These are phyloP conservation scores for Dufourea novaeangliae DNA, from an alignment of 1,140 invertebrate species.

Conservation along the genomic window DNA sequence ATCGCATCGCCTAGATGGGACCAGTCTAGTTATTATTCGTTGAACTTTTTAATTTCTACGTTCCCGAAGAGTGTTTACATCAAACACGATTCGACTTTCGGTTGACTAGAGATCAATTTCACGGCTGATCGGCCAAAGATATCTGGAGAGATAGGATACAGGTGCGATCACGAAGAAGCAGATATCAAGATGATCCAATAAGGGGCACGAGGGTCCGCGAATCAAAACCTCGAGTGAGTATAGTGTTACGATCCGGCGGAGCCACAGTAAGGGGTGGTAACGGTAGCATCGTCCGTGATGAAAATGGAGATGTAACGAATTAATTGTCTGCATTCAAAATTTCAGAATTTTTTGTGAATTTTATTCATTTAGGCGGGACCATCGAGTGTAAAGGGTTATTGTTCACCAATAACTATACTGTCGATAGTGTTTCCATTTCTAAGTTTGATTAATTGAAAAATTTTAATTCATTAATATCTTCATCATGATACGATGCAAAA, in stretches of 20 bases:
- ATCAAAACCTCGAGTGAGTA: slow-evolving; percentile 53
- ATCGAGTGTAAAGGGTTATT: no score
- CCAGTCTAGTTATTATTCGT: neutral
- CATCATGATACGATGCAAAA: no score
- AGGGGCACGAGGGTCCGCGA: neutral
- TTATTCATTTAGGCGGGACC: no score
- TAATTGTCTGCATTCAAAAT: neutral
- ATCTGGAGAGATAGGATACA: neutral
- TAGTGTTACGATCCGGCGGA: slow-evolving; percentile 60
- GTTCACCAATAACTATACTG: neutral
- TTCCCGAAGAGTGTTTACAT: neutral
- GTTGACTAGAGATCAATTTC: neutral
- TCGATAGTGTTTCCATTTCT: neutral
- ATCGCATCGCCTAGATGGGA: no score
- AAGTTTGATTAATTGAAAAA: neutral
- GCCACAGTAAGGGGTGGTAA: slow-evolving; percentile 40
- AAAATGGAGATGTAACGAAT: no score
- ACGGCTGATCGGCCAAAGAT: neutral
- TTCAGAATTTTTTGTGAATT: no score
- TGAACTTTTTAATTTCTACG: neutral
- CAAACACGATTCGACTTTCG: neutral
- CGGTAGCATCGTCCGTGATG: neutral
- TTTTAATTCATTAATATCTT: no score
- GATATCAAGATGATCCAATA: slow-evolving; percentile 5
- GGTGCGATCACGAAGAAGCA: neutral